phyloP scores from a whole-genome alignment of 2,113 vertebrate species.

The Campylorhamphus procurvoides region DNA sequence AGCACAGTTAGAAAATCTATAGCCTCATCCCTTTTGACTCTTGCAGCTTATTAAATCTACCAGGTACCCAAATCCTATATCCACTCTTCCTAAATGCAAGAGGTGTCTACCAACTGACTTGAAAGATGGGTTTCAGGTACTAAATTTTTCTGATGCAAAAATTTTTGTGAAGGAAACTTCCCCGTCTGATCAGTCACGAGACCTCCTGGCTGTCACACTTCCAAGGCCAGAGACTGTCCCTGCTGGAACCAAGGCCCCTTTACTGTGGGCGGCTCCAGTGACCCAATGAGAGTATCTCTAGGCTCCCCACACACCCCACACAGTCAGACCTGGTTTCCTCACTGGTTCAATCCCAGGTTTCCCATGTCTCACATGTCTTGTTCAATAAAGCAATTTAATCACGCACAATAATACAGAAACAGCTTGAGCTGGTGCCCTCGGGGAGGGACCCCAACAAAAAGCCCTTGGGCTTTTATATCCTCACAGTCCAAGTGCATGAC shows the following conservation, averaged over 20 bases:
- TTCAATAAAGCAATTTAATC: neutral
- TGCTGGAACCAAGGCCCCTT: neutral
- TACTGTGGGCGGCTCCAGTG: fast-evolving
- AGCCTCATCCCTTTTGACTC: neutral
- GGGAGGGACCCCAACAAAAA: neutral
- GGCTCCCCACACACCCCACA: neutral
- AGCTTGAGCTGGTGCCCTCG: neutral
- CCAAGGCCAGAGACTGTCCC: neutral
- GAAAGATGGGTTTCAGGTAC: neutral
- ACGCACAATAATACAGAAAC: neutral
- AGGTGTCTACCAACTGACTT: neutral
- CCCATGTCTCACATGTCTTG: neutral
- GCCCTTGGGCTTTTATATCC: neutral
- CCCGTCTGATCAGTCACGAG: neutral
- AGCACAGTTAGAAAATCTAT: neutral
- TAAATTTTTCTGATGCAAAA: neutral
- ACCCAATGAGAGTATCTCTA: fast-evolving
- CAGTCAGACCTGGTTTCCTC: neutral
- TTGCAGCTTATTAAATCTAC: neutral
- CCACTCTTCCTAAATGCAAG: neutral
- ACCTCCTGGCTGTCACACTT: no score
- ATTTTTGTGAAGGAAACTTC: neutral
- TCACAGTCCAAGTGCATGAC: neutral
- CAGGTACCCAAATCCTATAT: neutral
- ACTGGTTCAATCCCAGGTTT: neutral